These are phyloP conservation scores for Fabriciana adippe DNA, from an alignment of 2,888 invertebrate species.

Conservation along the genomic window DNA sequence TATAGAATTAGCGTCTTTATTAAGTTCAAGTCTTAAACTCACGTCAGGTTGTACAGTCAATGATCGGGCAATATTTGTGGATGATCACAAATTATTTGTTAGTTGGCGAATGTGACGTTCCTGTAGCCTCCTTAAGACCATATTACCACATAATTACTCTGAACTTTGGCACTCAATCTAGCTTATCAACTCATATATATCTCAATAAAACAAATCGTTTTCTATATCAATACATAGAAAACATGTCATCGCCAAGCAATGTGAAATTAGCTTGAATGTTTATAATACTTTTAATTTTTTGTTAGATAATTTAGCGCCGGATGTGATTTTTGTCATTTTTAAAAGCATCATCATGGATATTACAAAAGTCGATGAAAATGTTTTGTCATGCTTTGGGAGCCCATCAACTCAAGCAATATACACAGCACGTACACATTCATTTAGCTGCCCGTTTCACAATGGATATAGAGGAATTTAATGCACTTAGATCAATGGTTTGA, in stretches of 20 bases:
- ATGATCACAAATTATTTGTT: slow-evolving; percentile 72
- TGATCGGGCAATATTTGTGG: slow-evolving; percentile 56
- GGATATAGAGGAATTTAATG: slow-evolving; percentile 56
- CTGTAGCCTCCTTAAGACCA: slow-evolving; percentile 73
- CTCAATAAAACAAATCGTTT: slow-evolving; percentile 68
- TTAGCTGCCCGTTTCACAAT: slow-evolving; percentile 61
- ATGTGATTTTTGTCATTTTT: slow-evolving; percentile 8
- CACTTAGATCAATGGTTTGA: slow-evolving; percentile 68
- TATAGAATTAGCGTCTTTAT: slow-evolving; percentile 6
- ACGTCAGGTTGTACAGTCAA: slow-evolving; percentile 74
- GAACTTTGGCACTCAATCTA: slow-evolving; percentile 62
- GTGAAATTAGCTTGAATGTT: slow-evolving; percentile 15
- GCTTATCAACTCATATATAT: no score
- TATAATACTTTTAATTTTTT: slow-evolving; percentile 4
- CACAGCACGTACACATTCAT: slow-evolving; percentile 78
- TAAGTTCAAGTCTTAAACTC: slow-evolving; percentile 23
- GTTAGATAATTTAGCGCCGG: neutral
- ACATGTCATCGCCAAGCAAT: slow-evolving; percentile 14
- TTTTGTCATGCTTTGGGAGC: slow-evolving; percentile 69
- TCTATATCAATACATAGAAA: slow-evolving; percentile 7
- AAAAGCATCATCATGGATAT: slow-evolving; percentile 12
- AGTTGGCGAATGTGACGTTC: slow-evolving; percentile 79
- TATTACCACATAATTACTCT: slow-evolving; percentile 57
- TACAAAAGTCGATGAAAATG: slow-evolving; percentile 44
- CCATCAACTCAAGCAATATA: slow-evolving; percentile 66